A percentile compares a stretch with the other conserved stretches of the same genome.
Conservation (phyloP, 2,888 invertebrate species). For the Bombylius major region DNA sequence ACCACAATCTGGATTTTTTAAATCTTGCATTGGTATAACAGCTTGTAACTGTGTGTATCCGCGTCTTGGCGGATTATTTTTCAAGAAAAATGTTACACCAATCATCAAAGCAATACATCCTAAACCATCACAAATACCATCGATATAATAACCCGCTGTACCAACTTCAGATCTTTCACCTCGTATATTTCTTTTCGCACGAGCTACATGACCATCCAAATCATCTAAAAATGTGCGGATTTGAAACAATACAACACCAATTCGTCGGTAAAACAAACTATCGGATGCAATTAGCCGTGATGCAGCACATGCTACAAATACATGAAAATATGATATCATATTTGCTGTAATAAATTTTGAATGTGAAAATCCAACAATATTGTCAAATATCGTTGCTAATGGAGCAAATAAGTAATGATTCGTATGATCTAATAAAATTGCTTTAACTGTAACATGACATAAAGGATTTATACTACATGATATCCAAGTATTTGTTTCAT, state of each 20-base stretch:
- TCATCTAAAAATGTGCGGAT: slow-evolving; percentile 73
- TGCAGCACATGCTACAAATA: slow-evolving; percentile 59
- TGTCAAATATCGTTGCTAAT: slow-evolving; percentile 58
- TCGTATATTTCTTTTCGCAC: slow-evolving; percentile 58
- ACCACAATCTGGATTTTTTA: slow-evolving; percentile 38
- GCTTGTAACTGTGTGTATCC: slow-evolving; percentile 58
- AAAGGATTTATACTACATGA: slow-evolving; percentile 60
- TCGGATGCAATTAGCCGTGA: slow-evolving; percentile 64
- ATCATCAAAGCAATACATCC: slow-evolving; percentile 60
- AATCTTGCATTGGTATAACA: slow-evolving; percentile 39
- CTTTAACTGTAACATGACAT: slow-evolving; percentile 72
- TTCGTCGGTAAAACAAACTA: slow-evolving; percentile 52
- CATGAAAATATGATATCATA: slow-evolving; percentile 68
- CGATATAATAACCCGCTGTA: slow-evolving; percentile 66
- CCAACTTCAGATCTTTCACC: slow-evolving; percentile 74
- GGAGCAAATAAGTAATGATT: slow-evolving; percentile 77
- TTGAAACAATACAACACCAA: slow-evolving; percentile 67
- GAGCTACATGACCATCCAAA: slow-evolving; percentile 75
- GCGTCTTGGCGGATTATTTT: slow-evolving; percentile 57
- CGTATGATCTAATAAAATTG: slow-evolving; percentile 66
- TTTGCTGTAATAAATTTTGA: slow-evolving; percentile 61
- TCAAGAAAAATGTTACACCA: slow-evolving; percentile 55
- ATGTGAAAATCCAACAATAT: slow-evolving; percentile 49
- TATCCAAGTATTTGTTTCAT: slow-evolving; percentile 47
- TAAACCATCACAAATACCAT: slow-evolving; percentile 67